Evolutionary conservation across 2,113 vertebrate species (phyloP).

Genomic region (Empidonax alnorum): DNA sequence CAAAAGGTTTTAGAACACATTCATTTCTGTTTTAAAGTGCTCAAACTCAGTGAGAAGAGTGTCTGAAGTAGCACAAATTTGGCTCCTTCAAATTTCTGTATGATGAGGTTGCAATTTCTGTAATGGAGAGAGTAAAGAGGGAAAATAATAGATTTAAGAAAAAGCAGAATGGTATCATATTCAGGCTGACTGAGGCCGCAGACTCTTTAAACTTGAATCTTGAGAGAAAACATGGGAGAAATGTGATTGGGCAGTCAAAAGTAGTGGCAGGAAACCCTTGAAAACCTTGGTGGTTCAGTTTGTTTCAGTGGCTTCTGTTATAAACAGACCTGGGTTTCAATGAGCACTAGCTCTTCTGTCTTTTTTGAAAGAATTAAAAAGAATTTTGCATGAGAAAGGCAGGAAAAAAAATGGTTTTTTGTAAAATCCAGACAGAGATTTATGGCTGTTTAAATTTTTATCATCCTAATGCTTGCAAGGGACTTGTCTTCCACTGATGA

Average conservation of each 20-base stretch:
- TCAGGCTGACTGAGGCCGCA: not conserved
- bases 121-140: not conserved
- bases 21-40: not conserved
- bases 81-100: not conserved
- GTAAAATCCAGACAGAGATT: not conserved
- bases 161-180: not conserved
- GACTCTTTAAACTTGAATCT: not conserved
- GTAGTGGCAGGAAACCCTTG: not conserved
- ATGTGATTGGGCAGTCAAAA: conserved; percentile 4
- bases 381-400: not conserved
- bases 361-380: not conserved
- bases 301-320: not conserved
- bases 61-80: not conserved
- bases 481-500: not conserved
- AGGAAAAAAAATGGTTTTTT: not conserved
- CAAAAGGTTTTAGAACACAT: not conserved
- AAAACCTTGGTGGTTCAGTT: not conserved
- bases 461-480: not conserved
- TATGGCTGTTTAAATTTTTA: not conserved
- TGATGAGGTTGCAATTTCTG: not conserved
- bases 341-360: not conserved
- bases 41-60: not conserved
- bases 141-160: not conserved
- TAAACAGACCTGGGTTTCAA: not conserved
- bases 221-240: not conserved